These are phyloP conservation scores for Rhynchomys soricoides DNA, from an alignment of 2,113 vertebrate species.

Conservation along the genomic window DNA sequence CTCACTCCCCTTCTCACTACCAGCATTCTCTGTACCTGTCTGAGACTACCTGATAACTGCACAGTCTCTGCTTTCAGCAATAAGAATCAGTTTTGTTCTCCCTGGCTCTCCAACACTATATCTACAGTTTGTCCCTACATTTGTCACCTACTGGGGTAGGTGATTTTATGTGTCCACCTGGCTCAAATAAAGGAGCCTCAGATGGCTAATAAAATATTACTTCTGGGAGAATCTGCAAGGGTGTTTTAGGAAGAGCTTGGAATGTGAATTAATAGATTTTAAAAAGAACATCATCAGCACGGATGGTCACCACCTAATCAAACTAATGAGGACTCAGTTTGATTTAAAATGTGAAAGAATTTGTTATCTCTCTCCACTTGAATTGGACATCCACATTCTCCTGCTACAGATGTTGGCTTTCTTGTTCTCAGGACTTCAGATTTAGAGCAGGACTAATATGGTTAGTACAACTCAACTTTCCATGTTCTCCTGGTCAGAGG, in stretches of 20 bases:
- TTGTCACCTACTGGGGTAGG: background rate
- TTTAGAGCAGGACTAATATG: background rate
- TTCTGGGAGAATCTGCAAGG: background rate
- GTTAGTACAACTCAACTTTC: background rate
- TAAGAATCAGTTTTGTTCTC: background rate
- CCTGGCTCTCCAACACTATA: background rate
- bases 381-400: background rate
- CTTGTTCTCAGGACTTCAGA: background rate
- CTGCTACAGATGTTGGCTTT: background rate
- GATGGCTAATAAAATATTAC: background rate
- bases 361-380: background rate
- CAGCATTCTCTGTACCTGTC: background rate
- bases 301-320: background rate
- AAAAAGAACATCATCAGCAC: background rate
- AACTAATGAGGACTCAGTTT: background rate
- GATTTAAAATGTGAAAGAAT: background rate
- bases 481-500: background rate
- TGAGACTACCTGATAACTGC: background rate
- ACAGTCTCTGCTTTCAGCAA: background rate
- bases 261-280: background rate
- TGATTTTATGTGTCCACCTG: background rate
- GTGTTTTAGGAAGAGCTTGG: background rate
- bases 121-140: background rate
- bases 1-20: background rate
- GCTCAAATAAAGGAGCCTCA: background rate